Evolutionary conservation across 2,113 vertebrate species (phyloP).

Genomic region (Shinisaurus crocodilurus): DNA sequence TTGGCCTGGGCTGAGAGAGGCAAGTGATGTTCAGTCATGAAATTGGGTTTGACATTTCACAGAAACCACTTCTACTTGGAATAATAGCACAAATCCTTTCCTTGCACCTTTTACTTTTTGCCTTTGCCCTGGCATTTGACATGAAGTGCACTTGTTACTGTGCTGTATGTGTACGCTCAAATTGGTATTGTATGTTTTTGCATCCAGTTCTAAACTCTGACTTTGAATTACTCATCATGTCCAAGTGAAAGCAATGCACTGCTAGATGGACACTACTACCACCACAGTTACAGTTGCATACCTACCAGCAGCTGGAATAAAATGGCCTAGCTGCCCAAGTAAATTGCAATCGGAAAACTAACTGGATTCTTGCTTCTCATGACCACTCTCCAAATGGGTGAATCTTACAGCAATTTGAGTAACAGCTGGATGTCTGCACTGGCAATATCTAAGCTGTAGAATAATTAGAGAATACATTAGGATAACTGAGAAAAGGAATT

Average conservation of each 20-base stretch:
- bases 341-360: not conserved
- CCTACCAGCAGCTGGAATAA: not conserved
- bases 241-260: not conserved
- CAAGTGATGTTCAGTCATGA: not conserved
- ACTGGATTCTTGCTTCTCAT: not conserved
- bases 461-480: not conserved
- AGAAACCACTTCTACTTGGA: constrained; percentile 7
- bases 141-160: constrained; percentile 40
- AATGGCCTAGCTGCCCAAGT: not conserved
- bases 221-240: constrained; percentile 9
- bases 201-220: constrained; percentile 14
- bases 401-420: not conserved
- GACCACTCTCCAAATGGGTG: not conserved
- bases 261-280: not conserved
- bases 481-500: not conserved
- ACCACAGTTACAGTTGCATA: not conserved
- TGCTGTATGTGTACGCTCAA: not conserved
- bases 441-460: not conserved
- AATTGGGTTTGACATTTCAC: constrained; percentile 1
- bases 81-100: constrained; percentile 4
- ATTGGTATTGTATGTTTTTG: not conserved
- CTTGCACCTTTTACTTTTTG: constrained; percentile 15
- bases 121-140: constrained; percentile 32
- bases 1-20: not conserved
- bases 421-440: not conserved